phyloP scores from a whole-genome alignment of 2,113 vertebrate genomes.

The Synodontis membranacea region DNA sequence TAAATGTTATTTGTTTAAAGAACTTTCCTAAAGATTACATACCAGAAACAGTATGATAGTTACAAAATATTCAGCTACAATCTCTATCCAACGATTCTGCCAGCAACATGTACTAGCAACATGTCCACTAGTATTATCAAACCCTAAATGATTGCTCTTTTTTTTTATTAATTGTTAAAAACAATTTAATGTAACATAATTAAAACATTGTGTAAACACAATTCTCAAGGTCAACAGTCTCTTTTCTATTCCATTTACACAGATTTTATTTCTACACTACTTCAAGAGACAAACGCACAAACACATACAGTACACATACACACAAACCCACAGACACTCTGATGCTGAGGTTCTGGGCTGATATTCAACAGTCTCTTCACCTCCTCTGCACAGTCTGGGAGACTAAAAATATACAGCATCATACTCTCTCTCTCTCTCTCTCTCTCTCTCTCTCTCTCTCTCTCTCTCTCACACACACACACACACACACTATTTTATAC shows the following conservation, averaged over 20 bases:
- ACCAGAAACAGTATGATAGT: background rate
- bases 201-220: slow-evolving; percentile 30
- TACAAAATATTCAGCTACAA: background rate
- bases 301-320: background rate
- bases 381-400: slow-evolving; percentile 69
- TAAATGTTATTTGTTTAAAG: background rate
- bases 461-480: background rate
- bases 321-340: slow-evolving; percentile 29
- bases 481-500: background rate
- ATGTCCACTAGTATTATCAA: background rate
- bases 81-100: background rate
- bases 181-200: too few species aligned
- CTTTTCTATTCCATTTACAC: slow-evolving; percentile 6
- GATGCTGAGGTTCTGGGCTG: slow-evolving; percentile 63
- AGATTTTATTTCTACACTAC: slow-evolving; percentile 9
- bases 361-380: slow-evolving; percentile 64
- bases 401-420: slow-evolving; percentile 66
- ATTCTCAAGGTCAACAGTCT: slow-evolving; percentile 15
- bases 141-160: background rate
- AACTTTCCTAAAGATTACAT: background rate
- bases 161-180: background rate
- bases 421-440: slow-evolving; percentile 38
- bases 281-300: slow-evolving; percentile 12
- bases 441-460: slow-evolving; percentile 19
- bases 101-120: background rate